phyloP scores from a whole-genome alignment of 2,797 vertebrate species.

The Prionace glauca region DNA sequence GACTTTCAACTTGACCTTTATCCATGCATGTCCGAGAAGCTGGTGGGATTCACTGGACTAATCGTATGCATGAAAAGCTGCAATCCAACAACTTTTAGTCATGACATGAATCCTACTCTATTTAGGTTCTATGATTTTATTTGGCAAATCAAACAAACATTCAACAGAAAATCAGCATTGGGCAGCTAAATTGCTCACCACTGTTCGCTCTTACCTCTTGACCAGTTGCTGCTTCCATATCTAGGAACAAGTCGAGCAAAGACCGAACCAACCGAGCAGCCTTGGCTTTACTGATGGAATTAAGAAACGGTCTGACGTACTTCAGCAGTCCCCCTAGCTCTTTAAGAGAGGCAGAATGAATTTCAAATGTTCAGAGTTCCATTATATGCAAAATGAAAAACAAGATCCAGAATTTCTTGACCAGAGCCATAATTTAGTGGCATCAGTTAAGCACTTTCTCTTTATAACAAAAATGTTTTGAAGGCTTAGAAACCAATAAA shows the following conservation, averaged over 20 bases:
- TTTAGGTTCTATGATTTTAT: neutral
- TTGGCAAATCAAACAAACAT: neutral
- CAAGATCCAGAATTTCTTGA: neutral
- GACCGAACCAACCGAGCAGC: slow-evolving; percentile 89
- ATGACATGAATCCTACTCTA: neutral
- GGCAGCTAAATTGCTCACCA: neutral
- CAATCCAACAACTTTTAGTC: neutral
- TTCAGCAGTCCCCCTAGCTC: slow-evolving; percentile 94
- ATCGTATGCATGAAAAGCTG: neutral
- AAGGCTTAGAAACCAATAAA: neutral
- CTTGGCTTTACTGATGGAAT: slow-evolving; percentile 97
- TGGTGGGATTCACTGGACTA: neutral
- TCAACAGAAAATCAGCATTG: neutral
- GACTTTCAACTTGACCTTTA: neutral
- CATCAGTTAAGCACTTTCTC: neutral
- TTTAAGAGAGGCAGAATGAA: slow-evolving; percentile 46
- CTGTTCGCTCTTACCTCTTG: slow-evolving; percentile 73
- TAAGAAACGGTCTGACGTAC: slow-evolving; percentile 91
- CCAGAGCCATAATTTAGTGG: neutral
- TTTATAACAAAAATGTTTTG: neutral
- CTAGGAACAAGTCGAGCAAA: slow-evolving; percentile 90
- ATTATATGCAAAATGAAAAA: neutral
- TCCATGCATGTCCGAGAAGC: neutral
- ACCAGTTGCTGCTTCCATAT: slow-evolving; percentile 96
- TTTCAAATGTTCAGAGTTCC: neutral